Conservation (phyloP, 2,113 vertebrate species). For the Ictalurus punctatus region DNA sequence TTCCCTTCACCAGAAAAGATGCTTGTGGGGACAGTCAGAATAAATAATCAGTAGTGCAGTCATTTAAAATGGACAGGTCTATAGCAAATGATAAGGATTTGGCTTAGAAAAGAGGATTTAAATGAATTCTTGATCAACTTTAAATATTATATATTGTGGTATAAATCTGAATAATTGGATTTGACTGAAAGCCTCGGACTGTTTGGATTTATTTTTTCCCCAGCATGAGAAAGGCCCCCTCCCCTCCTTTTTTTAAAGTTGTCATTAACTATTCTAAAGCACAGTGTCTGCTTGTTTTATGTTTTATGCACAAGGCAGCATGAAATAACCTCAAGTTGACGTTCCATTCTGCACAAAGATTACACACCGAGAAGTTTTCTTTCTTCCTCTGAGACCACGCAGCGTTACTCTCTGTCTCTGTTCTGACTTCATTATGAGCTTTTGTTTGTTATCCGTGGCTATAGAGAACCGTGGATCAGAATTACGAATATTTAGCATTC, state of each 20-base stretch:
- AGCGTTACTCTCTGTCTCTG: not conserved
- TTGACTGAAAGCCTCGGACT: not conserved
- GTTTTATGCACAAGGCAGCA: not conserved
- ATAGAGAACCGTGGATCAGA: not conserved
- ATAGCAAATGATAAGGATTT: not conserved
- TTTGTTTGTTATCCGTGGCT: not conserved
- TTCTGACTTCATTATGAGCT: not conserved
- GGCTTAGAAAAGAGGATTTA: not conserved
- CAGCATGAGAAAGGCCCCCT: not conserved
- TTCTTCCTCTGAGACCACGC: not conserved
- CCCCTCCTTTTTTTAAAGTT: not conserved
- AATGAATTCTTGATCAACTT: not conserved
- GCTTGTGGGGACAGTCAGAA: not conserved
- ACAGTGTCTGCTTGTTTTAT: not conserved
- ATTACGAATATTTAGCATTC: not conserved
- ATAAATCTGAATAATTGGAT: not conserved
- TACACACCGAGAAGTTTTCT: not conserved
- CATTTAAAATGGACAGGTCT: not conserved
- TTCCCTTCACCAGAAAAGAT: not conserved
- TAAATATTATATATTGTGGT: not conserved
- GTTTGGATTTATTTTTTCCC: not conserved
- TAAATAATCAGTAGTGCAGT: not conserved
- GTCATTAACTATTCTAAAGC: not conserved
- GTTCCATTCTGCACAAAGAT: not conserved
- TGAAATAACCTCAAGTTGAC: not conserved